Percentiles rank a stretch among this genome's conserved stretches.
phyloP scores from a whole-genome alignment of 2,113 vertebrate genomes.

The Oriolus oriolus region DNA sequence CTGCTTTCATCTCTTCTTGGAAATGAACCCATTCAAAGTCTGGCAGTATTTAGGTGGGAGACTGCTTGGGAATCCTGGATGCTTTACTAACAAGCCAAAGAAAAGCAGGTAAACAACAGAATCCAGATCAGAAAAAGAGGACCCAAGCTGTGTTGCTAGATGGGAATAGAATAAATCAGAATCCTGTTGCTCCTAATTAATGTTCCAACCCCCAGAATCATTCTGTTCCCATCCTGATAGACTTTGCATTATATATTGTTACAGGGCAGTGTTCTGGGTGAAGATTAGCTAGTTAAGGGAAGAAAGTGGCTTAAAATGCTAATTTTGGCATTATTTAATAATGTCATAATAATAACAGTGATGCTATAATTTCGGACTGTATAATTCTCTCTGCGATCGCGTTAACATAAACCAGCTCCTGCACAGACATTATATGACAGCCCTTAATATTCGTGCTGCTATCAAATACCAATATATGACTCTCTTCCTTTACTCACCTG shows the following conservation, averaged over 20 bases:
- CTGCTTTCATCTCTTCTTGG: constrained; percentile 22
- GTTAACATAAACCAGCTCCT: not conserved
- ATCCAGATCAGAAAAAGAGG: not conserved
- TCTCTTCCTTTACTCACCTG: not conserved
- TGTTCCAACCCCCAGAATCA: not conserved
- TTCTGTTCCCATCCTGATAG: not conserved
- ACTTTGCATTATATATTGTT: not conserved
- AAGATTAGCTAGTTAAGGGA: not conserved
- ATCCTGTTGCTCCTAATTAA: not conserved
- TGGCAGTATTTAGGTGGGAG: not conserved
- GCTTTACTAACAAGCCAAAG: not conserved
- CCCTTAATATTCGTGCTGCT: not conserved
- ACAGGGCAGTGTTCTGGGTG: not conserved
- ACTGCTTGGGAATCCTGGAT: not conserved
- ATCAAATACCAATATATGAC: not conserved
- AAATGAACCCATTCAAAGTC: not conserved
- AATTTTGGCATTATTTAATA: constrained; percentile 45
- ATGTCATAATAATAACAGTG: not conserved
- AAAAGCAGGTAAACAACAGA: not conserved
- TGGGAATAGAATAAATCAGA: not conserved
- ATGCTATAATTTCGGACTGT: not conserved
- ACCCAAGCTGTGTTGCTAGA: not conserved
- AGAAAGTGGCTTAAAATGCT: not conserved
- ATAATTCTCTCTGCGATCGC: not conserved
- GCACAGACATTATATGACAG: not conserved